Evolutionary conservation across 2,888 invertebrate genomes (phyloP).

Genomic region (Pyrocoelia pectoralis): DNA sequence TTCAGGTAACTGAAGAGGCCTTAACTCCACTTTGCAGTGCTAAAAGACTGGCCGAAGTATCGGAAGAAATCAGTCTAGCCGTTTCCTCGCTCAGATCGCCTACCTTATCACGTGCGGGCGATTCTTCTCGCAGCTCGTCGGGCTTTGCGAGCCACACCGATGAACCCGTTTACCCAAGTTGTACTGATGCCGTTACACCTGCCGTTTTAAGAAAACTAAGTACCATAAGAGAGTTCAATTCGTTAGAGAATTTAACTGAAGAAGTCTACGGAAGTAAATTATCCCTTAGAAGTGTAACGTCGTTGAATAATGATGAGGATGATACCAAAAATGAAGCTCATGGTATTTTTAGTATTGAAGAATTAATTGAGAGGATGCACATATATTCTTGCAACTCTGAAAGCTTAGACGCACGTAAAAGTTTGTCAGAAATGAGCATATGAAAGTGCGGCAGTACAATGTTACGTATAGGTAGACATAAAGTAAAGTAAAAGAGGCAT

Average conservation of each 20-base stretch:
- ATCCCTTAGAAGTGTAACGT: background rate
- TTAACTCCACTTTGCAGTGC: conserved; percentile 88
- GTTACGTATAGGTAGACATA: too few species aligned
- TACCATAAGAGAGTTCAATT: conserved; percentile 28
- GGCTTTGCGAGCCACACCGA: conserved; percentile 27
- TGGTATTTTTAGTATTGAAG: conserved; percentile 17
- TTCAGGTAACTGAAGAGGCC: conserved; percentile 72
- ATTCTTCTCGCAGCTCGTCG: conserved; percentile 16
- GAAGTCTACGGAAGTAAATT: background rate
- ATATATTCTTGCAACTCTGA: conserved; percentile 15
- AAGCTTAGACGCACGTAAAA: background rate
- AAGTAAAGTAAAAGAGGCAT: too few species aligned
- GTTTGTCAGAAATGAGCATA: background rate
- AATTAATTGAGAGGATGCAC: conserved; percentile 21
- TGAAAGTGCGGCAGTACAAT: background rate
- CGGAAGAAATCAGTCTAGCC: conserved; percentile 15
- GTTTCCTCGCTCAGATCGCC: conserved; percentile 18
- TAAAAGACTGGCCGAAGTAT: conserved; percentile 77
- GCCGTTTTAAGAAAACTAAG: conserved; percentile 19
- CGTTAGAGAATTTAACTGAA: conserved; percentile 21
- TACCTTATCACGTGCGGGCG: conserved; percentile 1
- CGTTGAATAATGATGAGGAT: background rate
- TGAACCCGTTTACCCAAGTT: conserved; percentile 2
- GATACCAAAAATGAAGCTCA: background rate
- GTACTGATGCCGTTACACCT: background rate